Conservation (phyloP, 2,113 vertebrate genomes). For the Butorides virescens region DNA sequence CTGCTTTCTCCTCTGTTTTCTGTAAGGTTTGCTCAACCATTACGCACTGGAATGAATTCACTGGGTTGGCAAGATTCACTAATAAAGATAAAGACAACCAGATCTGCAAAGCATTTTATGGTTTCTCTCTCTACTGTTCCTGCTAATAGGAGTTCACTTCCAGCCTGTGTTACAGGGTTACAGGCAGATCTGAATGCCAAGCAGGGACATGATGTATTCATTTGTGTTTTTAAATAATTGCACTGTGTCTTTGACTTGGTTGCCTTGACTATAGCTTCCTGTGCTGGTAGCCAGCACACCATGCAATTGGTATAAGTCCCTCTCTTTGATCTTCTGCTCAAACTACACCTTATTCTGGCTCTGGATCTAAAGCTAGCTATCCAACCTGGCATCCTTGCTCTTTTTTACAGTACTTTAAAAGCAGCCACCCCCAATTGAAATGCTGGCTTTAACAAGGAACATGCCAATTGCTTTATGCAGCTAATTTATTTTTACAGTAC, state of each 20-base stretch:
- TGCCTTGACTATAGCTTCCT: not conserved
- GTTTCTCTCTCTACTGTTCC: not conserved
- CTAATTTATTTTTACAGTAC: slow-evolving; percentile 4
- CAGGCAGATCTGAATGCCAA: slow-evolving; percentile 12
- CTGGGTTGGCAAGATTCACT: not conserved
- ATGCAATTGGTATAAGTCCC: not conserved
- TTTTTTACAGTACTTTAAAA: not conserved
- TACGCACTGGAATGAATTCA: not conserved
- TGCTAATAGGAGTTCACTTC: not conserved
- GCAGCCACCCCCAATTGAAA: not conserved
- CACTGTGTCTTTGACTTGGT: not conserved
- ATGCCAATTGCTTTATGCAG: not conserved
- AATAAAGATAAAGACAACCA: slow-evolving; percentile 1
- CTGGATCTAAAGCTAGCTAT: not conserved
- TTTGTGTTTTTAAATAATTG: slow-evolving; percentile 29
- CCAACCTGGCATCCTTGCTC: not conserved
- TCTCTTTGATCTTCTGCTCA: not conserved
- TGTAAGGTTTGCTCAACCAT: not conserved
- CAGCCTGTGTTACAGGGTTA: not conserved
- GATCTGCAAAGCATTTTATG: not conserved
- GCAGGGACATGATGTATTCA: slow-evolving; percentile 9
- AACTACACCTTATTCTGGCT: slow-evolving; percentile 22
- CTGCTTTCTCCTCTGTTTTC: not conserved
- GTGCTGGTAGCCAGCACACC: not conserved
- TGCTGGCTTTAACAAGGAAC: not conserved